phyloP scores from a whole-genome alignment of 2,113 vertebrate species.

The Recurvirostra avosetta region DNA sequence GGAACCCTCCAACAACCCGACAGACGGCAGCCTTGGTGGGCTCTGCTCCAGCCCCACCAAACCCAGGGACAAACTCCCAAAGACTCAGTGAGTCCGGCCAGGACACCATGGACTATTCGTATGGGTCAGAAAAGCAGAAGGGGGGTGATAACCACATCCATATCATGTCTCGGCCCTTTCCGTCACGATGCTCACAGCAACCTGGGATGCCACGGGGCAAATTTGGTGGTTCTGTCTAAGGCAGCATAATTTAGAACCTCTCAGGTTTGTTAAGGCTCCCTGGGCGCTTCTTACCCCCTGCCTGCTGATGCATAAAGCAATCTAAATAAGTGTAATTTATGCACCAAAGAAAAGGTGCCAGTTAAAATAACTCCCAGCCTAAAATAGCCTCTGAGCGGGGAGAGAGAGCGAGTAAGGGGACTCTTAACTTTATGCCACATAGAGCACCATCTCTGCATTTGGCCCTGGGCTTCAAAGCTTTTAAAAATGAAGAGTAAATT shows the following conservation, averaged over 20 bases:
- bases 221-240: not conserved
- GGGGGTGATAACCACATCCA: not conserved
- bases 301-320: constrained; percentile 14
- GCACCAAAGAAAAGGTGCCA: constrained; percentile 6
- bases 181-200: not conserved
- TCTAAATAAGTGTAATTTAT: constrained; percentile 38
- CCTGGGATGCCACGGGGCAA: not conserved
- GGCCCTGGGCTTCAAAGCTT: constrained; percentile 25
- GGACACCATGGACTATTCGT: fast-evolving
- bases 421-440: not conserved
- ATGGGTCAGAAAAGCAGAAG: not conserved
- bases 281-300: not conserved
- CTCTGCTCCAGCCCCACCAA: not conserved
- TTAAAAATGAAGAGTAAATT: not conserved
- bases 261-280: not conserved
- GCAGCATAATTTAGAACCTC: not conserved
- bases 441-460: not conserved
- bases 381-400: not conserved
- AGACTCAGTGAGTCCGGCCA: not conserved
- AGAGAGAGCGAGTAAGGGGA: not conserved
- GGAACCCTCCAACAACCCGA: not conserved
- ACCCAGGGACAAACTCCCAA: not conserved
- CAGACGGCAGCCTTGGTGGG: fast-evolving
- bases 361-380: constrained; percentile 6
- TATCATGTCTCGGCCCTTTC: fast-evolving